Percentiles rank a stretch among this genome's conserved stretches.
These are phyloP conservation scores for Pteropus alecto DNA, from an alignment of 2,113 vertebrate genomes.

Conservation along the genomic window DNA sequence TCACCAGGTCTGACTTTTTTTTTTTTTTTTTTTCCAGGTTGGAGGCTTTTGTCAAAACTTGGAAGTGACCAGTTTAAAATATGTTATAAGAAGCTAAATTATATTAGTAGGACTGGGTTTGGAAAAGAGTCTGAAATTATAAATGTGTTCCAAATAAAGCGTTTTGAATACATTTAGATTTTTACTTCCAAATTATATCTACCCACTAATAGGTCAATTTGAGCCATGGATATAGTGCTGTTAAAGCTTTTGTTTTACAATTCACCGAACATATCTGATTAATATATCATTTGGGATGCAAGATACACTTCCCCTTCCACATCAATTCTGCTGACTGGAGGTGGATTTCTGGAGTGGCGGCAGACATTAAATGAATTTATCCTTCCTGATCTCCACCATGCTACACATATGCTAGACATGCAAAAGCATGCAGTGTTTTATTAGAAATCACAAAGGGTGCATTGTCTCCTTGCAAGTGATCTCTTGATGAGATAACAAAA, in stretches of 20 bases:
- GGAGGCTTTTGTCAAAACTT: background rate
- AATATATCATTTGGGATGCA: background rate
- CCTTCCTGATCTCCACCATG: background rate
- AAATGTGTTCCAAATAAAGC: background rate
- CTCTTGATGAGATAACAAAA: conserved; percentile 48
- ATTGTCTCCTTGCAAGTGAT: conserved; percentile 40
- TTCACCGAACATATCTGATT: background rate
- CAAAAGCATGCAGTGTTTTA: background rate
- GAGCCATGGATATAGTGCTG: background rate
- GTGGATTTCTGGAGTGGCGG: background rate
- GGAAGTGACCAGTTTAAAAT: background rate
- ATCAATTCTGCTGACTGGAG: background rate
- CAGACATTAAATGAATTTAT: background rate
- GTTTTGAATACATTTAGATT: background rate
- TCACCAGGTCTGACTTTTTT: background rate
- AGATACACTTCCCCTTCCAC: background rate
- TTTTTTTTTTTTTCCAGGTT: background rate
- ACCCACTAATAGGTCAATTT: background rate
- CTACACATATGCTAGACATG: background rate
- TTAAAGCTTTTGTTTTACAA: background rate
- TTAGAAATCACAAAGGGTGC: background rate
- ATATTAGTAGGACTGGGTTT: background rate
- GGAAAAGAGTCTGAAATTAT: background rate
- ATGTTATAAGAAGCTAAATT: background rate
- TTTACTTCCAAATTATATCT: background rate